phyloP scores from a whole-genome alignment of 2,113 vertebrate genomes.

The Microtus oregoni region DNA sequence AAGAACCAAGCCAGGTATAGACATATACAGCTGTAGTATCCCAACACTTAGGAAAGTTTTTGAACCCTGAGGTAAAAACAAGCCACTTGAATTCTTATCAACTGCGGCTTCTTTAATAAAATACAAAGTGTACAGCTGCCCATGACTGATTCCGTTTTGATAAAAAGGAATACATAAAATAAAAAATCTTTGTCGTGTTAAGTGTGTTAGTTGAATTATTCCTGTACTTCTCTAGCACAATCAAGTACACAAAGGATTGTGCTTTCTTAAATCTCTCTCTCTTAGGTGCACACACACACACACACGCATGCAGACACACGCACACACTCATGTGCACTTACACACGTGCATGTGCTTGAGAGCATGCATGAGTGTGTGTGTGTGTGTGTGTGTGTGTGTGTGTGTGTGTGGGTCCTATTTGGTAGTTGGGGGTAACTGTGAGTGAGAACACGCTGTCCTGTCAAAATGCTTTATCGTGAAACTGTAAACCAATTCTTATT shows the following conservation, averaged over 20 bases:
- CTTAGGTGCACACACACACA: background rate
- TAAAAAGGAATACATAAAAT: background rate
- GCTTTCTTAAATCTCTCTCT: background rate
- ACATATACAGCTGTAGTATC: background rate
- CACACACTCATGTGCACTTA: background rate
- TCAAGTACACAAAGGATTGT: background rate
- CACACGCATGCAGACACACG: accelerated
- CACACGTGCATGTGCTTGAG: background rate
- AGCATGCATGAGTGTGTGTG: background rate
- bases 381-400: background rate
- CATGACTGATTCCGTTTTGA: background rate
- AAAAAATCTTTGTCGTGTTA: background rate
- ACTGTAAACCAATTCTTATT: slow-evolving; percentile 72
- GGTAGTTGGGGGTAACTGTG: slow-evolving; percentile 46
- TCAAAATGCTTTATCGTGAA: slow-evolving; percentile 76
- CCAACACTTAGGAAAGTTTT: background rate
- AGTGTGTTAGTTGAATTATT: slow-evolving; percentile 27
- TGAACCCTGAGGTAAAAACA: background rate
- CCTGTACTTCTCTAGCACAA: background rate
- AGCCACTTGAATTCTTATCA: slow-evolving; percentile 30
- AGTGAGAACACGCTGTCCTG: slow-evolving; percentile 50
- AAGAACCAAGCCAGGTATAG: background rate
- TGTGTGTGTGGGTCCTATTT: background rate
- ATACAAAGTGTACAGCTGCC: background rate
- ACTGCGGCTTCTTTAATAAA: slow-evolving; percentile 45